A percentile compares a stretch with the other conserved stretches of the same genome.
phyloP scores from a whole-genome alignment of 2,888 invertebrate genomes.

The Alviniconcha strummeri region DNA sequence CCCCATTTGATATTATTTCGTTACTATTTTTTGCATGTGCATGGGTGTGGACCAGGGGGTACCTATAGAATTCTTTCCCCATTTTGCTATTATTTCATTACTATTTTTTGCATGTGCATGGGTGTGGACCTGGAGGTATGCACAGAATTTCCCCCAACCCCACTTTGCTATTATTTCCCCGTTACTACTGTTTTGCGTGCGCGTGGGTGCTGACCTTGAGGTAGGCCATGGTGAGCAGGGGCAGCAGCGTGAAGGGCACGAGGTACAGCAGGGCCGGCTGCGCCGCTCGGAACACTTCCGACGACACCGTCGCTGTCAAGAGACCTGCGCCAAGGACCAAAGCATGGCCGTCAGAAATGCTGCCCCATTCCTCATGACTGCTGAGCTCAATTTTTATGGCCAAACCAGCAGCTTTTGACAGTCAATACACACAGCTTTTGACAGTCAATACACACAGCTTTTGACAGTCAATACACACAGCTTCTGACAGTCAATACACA shows the following conservation, averaged over 20 bases:
- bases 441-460: not conserved
- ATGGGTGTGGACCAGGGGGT: too few species aligned
- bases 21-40: too few species aligned
- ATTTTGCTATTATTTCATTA: too few species aligned
- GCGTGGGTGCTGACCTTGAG: constrained; percentile 83
- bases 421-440: not conserved
- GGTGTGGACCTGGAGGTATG: too few species aligned
- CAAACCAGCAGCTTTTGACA: not conserved
- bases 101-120: too few species aligned
- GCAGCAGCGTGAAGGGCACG: constrained; percentile 97
- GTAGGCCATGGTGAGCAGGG: constrained; percentile 97
- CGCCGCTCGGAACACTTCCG: constrained; percentile 98
- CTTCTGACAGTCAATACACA: too few species aligned
- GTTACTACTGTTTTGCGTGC: too few species aligned
- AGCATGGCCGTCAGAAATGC: not conserved
- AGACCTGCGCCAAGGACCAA: constrained; percentile 75
- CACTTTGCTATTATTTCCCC: too few species aligned
- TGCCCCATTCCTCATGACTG: not conserved
- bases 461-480: not conserved
- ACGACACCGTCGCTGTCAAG: constrained; percentile 96
- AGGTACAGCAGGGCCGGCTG: constrained; percentile 97
- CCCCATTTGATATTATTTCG: too few species aligned
- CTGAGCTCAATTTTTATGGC: not conserved
- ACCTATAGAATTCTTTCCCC: too few species aligned
- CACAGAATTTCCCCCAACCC: too few species aligned